Evolutionary conservation across 2,113 vertebrate species (phyloP), one percentile per base, ranked within the genome.

Genomic region (Leiothrix lutea): DNA sequence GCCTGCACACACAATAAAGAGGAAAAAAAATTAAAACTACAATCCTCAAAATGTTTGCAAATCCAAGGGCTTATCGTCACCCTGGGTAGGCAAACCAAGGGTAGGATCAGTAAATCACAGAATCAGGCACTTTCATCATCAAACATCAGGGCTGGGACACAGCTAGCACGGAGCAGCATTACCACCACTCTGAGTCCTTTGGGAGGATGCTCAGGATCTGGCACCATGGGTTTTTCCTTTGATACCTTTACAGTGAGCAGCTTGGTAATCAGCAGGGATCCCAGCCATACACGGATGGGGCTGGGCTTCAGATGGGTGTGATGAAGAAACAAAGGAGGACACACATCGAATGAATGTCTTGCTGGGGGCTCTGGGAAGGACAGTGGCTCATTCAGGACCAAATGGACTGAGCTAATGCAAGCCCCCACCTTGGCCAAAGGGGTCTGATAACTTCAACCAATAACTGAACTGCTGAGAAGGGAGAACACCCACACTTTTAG

Each of bases 31-130:
- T 51, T 86, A 91, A 94, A 58, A 1, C 84, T 25, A 33, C 86
- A 90, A 60, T 88, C 81, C 78, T 91, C 51, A 84, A 93, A 91
- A 91, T 57, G 69, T 93, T 86, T 94, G 80, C 82, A 96, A 95
- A 97, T 94, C 93, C 83, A 67, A 70, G 74, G 85, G 94, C 45
- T 96, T 94, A 92, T 92, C 91, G 50, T 92, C 84, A 50, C 60
- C 56, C 58, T 3, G 4, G 58, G 83, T 5, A 77, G 80, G 58
- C 58, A 72, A 94, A 89, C 65, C 58, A 66, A 45, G n/a, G 35
- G 40, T n/a, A 48, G 86, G 72, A 78, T 95, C 87, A 90, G 79
- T 67, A 83, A 83, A 94, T 88, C 79, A 64, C 19, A 91, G 90
- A 77, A 77, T 72, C 65, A 69, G 53, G 61, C 35, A 10, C 70